These are phyloP conservation scores for Aphidoletes aphidimyza DNA, from an alignment of 2,888 invertebrate species.

Conservation along the genomic window DNA sequence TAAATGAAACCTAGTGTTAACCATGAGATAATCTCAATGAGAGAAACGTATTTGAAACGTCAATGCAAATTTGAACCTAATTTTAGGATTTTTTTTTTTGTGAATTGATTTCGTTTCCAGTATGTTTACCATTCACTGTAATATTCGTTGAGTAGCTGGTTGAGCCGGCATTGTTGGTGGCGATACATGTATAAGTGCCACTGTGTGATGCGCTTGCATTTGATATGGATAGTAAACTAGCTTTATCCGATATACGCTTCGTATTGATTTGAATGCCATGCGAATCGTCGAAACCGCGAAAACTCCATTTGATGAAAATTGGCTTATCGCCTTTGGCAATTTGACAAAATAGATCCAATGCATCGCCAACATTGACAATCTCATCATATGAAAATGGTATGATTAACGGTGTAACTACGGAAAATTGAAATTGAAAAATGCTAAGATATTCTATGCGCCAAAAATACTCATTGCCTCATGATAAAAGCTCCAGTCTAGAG, in stretches of 20 bases:
- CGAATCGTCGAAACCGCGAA: constrained; percentile 59
- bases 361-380: constrained; percentile 76
- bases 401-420: constrained; percentile 76
- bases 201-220: constrained; percentile 72
- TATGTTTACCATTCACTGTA: constrained; percentile 70
- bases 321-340: constrained; percentile 78
- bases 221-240: constrained; percentile 71
- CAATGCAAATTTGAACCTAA: neutral
- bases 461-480: no score
- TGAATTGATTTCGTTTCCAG: constrained; percentile 60
- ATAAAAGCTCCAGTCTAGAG: no score
- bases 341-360: constrained; percentile 77
- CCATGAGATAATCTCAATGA: no score
- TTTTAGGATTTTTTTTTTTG: no score
- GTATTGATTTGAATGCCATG: constrained; percentile 68
- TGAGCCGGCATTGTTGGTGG: constrained; percentile 70
- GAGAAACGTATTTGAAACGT: no score
- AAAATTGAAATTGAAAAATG: neutral
- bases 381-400: constrained; percentile 81
- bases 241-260: constrained; percentile 72
- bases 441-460: neutral
- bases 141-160: constrained; percentile 70
- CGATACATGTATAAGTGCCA: constrained; percentile 72
- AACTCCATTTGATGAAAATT: constrained; percentile 75
- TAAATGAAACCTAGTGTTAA: no score